Base-by-base conservation (phyloP, 2,888 invertebrate genomes). In the Thymelicus lineola region DNA sequence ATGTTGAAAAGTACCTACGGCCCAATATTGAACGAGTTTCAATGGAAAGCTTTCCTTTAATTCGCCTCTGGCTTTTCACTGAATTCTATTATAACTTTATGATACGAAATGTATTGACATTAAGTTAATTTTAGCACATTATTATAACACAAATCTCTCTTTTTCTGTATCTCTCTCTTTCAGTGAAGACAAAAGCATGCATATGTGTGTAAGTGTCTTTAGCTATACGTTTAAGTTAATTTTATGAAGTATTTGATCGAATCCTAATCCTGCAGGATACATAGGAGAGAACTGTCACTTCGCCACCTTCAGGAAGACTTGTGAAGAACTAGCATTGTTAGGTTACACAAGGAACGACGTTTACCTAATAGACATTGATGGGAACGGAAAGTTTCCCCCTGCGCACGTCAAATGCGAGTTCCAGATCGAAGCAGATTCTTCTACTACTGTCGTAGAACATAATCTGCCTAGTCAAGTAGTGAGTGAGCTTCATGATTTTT, bases 231-330 rank as follows among this genome's bases (percentile, higher is more conserved):
- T 38, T 38, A 42, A 42, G 42, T 10, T 9, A 9, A 42, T 42
- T 42, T 42, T 42, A 9, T 10, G 9, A 42, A 42, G 12, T 12
- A 42, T 4, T 12, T 42, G 42, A 42, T 1, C 42, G 12, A 42
- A 42, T 4, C 9, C 12, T 12, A 57, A n/a, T 10, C 7, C 71
- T 80, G 10, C 73, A 93, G 94, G 98, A 0, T 99, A 98, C 82
- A 97, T 97, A 59, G 99, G 99, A 10, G 97, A 97, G 82, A 98
- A 98, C 82, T 99, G 99, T 80, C 98, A 98, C 84, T 99, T 99
- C 79, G 98, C 98, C 0, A 96, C 97, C 71, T 98, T 97, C 82
- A 95, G 98, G 75, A 97, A 98, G 82, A 98, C 98, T 0, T 99
- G 98, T 84, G 98, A 98, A 87, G 98, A 98, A 81, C 86, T 98